Evolutionary conservation across 2,797 vertebrate genomes (phyloP).

Genomic region (Eremophila alpestris): DNA sequence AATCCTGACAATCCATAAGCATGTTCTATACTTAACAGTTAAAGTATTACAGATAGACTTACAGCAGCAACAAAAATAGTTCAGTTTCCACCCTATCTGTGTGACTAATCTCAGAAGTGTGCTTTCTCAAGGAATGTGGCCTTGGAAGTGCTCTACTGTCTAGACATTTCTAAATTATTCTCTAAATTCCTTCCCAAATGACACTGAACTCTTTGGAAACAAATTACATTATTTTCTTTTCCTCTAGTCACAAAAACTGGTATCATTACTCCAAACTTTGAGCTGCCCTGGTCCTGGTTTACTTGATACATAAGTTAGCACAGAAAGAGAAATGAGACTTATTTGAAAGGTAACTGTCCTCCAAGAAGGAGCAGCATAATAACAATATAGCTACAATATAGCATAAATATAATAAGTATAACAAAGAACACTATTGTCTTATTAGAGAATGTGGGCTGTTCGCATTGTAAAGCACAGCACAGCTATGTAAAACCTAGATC

Average conservation of each 20-base stretch:
- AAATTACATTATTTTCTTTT: background rate
- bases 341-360: slow-evolving; percentile 37
- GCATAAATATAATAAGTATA: background rate
- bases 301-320: background rate
- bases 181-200: background rate
- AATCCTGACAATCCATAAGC: background rate
- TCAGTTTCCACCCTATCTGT: background rate
- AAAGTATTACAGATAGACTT: background rate
- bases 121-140: slow-evolving; percentile 11
- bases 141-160: background rate
- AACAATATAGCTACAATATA: background rate
- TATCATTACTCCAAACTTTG: slow-evolving; percentile 16
- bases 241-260: background rate
- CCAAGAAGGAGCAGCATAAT: background rate
- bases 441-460: background rate
- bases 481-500: background rate
- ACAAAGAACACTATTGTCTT: background rate
- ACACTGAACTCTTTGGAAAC: background rate
- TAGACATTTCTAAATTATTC: background rate
- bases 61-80: background rate
- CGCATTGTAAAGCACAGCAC: background rate
- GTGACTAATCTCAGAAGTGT: slow-evolving; percentile 30
- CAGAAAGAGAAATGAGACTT: slow-evolving; percentile 56
- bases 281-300: background rate
- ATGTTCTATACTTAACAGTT: background rate